A percentile compares a stretch with the other conserved stretches of the same genome.
These are phyloP conservation scores for Hippocampus abdominalis DNA, from an alignment of 2,113 vertebrate species.

Conservation along the genomic window DNA sequence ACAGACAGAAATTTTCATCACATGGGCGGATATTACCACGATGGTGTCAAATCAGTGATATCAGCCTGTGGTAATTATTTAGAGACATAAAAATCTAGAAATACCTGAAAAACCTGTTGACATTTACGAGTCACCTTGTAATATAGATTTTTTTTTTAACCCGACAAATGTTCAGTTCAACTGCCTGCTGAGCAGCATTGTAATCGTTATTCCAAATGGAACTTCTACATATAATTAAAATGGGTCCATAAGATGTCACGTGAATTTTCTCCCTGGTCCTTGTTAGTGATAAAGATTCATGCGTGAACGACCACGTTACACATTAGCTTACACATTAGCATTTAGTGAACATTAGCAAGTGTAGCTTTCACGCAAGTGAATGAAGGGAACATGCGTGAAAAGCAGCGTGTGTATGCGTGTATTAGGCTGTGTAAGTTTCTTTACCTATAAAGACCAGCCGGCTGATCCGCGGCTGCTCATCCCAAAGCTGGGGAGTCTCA, in stretches of 20 bases:
- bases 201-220: neutral
- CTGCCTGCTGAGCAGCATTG: neutral
- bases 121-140: too few relatives aligned
- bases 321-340: conserved; percentile 5
- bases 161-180: neutral
- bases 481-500: conserved; percentile 85
- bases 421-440: conserved; percentile 16
- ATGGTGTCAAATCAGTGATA: neutral
- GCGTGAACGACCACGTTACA: neutral
- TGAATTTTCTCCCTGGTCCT: neutral
- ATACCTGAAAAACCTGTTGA: too few relatives aligned
- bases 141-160: too few relatives aligned
- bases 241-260: neutral
- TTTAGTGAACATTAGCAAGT: conserved; percentile 2
- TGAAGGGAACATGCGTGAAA: conserved; percentile 5
- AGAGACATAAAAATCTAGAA: too few relatives aligned
- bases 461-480: conserved; percentile 75
- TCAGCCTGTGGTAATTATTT: neutral
- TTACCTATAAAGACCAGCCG: conserved; percentile 90
- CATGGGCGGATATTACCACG: neutral
- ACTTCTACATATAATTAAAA: neutral
- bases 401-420: conserved; percentile 4
- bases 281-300: neutral
- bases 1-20: neutral
- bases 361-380: neutral